A percentile compares a stretch with the other conserved stretches of the same genome.
Conservation (phyloP, 2,113 vertebrate species). For the Pangasianodon hypophthalmus region DNA sequence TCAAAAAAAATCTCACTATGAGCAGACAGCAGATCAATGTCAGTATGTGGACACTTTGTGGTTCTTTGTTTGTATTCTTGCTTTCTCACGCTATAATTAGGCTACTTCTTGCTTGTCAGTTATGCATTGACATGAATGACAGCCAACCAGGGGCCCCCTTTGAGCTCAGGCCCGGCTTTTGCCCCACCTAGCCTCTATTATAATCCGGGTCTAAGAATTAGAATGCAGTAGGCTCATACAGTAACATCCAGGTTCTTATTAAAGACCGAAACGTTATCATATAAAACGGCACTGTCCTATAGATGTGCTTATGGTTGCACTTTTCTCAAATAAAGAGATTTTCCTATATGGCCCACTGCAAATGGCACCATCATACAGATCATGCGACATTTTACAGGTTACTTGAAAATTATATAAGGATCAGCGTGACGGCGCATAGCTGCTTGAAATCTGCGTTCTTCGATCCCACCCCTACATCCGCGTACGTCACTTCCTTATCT, state of each 20-base stretch:
- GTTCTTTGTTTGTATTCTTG: too few relatives aligned
- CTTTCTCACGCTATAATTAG: too few relatives aligned
- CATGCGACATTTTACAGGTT: not conserved
- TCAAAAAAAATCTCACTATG: too few relatives aligned
- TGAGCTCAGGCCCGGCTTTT: too few relatives aligned
- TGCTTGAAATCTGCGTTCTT: not conserved
- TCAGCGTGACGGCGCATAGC: not conserved
- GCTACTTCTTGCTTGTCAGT: too few relatives aligned
- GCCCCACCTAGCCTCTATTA: too few relatives aligned
- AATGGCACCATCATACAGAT: not conserved
- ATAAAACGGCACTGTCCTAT: not conserved
- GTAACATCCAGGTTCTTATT: not conserved
- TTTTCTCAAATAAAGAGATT: not conserved
- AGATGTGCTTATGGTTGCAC: not conserved
- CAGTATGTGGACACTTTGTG: too few relatives aligned
- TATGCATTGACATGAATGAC: too few relatives aligned
- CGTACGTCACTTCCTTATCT: constrained; percentile 62
- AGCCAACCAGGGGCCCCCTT: too few relatives aligned
- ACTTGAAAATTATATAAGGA: not conserved
- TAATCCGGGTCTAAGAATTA: too few relatives aligned
- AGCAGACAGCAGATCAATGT: too few relatives aligned
- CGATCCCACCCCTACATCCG: constrained; percentile 48
- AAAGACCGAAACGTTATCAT: not conserved
- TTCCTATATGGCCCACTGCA: not conserved
- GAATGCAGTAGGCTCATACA: too few relatives aligned